Evolutionary conservation across 1,140 invertebrate species (phyloP).

Genomic region (Asobara japonica): DNA sequence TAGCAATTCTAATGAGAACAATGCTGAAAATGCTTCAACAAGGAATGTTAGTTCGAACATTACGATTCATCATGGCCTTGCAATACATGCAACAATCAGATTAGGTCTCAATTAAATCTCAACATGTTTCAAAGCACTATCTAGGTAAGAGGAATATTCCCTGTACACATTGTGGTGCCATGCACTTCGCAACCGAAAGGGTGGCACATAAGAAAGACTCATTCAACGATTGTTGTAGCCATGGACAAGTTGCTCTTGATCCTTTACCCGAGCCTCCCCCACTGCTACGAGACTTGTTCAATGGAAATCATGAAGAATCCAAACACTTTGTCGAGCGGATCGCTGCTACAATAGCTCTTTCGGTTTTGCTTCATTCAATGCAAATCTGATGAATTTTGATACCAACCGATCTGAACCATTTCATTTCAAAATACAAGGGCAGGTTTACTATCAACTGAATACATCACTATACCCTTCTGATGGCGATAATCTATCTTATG

Average conservation of each 20-base stretch:
- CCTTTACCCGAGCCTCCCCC: background rate
- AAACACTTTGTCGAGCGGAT: background rate
- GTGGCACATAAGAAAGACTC: background rate
- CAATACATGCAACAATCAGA: too few species aligned
- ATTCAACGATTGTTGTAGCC: background rate
- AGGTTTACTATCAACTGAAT: background rate
- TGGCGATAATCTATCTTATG: constrained; percentile 5
- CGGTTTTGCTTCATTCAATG: background rate
- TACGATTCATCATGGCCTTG: too few species aligned
- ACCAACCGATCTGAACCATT: too few species aligned
- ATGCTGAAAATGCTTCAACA: too few species aligned
- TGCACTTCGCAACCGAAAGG: background rate
- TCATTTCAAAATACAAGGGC: background rate
- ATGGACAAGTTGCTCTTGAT: background rate
- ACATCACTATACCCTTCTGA: background rate
- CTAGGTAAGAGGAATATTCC: too few species aligned
- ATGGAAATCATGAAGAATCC: background rate
- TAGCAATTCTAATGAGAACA: too few species aligned
- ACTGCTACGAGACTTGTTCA: background rate
- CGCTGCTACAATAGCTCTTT: background rate
- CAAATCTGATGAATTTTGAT: background rate
- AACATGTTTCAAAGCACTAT: too few species aligned
- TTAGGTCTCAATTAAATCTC: too few species aligned
- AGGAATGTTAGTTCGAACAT: too few species aligned
- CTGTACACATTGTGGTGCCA: background rate